phyloP scores from a whole-genome alignment of 2,113 vertebrate species.

The Phylloscopus whistleri region DNA sequence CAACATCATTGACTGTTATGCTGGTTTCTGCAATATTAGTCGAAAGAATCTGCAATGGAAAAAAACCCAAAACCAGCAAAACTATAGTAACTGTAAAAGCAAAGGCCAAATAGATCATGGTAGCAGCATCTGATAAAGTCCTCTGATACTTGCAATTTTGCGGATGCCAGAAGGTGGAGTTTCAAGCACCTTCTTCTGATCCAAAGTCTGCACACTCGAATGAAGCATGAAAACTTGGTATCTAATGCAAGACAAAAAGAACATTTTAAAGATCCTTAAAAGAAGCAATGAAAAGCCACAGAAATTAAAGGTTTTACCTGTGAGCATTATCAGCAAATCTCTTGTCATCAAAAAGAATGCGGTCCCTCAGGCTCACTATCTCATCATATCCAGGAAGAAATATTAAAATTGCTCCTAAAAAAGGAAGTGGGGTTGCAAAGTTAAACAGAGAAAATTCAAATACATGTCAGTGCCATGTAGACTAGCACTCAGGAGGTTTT shows the following conservation, averaged over 20 bases:
- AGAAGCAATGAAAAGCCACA: not conserved
- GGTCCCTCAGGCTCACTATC: slow-evolving; percentile 80
- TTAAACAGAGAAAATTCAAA: not conserved
- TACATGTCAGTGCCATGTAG: not conserved
- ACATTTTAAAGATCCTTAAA: not conserved
- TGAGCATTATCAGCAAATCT: slow-evolving; percentile 82
- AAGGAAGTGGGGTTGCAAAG: not conserved
- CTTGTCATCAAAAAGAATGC: slow-evolving; percentile 88
- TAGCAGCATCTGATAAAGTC: not conserved
- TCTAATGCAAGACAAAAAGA: slow-evolving; percentile 68
- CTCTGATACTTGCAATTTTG: slow-evolving; percentile 86
- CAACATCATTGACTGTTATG: slow-evolving; percentile 92
- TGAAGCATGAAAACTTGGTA: slow-evolving; percentile 91
- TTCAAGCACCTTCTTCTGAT: slow-evolving; percentile 90
- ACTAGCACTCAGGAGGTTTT: not conserved
- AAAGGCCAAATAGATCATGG: not conserved
- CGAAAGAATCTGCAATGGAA: slow-evolving; percentile 87
- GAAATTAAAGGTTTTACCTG: slow-evolving; percentile 72
- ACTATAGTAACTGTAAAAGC: not conserved
- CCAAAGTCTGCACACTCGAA: slow-evolving; percentile 91
- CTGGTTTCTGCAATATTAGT: slow-evolving; percentile 97
- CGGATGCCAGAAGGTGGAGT: slow-evolving; percentile 80
- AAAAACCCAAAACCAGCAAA: not conserved
- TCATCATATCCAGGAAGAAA: too few species aligned
- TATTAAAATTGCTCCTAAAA: slow-evolving; percentile 86